phyloP scores from a whole-genome alignment of 2,888 invertebrate species.

The Drosophila mettleri region DNA sequence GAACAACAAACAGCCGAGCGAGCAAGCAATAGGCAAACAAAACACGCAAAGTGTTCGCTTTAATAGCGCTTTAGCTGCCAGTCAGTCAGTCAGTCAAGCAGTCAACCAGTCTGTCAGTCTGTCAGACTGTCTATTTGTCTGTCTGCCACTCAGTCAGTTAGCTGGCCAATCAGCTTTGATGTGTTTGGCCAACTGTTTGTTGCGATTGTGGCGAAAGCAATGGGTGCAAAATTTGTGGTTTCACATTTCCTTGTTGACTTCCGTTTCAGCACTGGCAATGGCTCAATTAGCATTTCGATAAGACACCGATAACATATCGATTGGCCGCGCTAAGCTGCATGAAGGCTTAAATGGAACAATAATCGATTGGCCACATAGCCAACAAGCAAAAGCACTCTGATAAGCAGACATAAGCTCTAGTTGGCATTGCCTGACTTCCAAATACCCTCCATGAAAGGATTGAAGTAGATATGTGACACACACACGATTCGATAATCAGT shows the following conservation, averaged over 20 bases:
- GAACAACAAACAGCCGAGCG: slow-evolving; percentile 38
- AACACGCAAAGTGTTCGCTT: slow-evolving; percentile 50
- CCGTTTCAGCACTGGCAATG: slow-evolving; percentile 2
- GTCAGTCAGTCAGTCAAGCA: slow-evolving; percentile 11
- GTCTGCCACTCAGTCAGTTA: slow-evolving; percentile 8
- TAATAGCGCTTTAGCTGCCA: slow-evolving; percentile 47
- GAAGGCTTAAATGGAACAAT: not conserved
- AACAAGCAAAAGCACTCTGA: not conserved
- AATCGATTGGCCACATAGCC: slow-evolving; percentile 1
- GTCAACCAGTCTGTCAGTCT: slow-evolving; percentile 11
- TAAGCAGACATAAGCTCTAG: not conserved
- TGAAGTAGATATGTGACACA: no score
- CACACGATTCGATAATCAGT: no score
- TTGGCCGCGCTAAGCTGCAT: not conserved
- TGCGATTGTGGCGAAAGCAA: slow-evolving; percentile 25
- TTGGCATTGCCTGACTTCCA: not conserved
- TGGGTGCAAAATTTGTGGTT: slow-evolving; percentile 27
- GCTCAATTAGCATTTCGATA: slow-evolving; percentile 14
- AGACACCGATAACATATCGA: slow-evolving; percentile 18
- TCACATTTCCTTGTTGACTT: slow-evolving; percentile 18
- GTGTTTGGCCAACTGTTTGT: slow-evolving; percentile 38
- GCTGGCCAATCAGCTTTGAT: slow-evolving; percentile 28
- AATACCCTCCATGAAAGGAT: no score
- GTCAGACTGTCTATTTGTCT: slow-evolving; percentile 4
- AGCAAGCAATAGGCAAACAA: slow-evolving; percentile 40